Evolutionary conservation across 2,113 vertebrate genomes (phyloP), one percentile per base, ranked within the genome.

Genomic region (Manacus vitellinus): DNA sequence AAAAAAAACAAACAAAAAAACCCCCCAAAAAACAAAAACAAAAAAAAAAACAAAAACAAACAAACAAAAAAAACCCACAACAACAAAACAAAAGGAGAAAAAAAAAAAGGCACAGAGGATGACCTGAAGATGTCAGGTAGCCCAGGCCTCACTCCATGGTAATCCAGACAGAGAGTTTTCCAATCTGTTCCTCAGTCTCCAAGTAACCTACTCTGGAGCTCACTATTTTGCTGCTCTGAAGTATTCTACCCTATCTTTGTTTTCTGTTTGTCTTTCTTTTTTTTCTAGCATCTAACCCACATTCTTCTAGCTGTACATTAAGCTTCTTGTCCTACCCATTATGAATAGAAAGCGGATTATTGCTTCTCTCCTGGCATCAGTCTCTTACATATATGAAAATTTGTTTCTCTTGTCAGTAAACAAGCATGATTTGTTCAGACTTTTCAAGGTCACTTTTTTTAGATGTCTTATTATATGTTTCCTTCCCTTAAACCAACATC

Each of bases 381-480:
- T n/a, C 33, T 71, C 92, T n/a, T 41, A 58, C 17, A 22, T 27
- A 46, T 18, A 51, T 51, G 59, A 92, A 84, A 74, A 71, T 47
- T n/a, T 80, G 7, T 47, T 76, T 84, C 43, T 86, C 35, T 14
- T 27, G 35, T 51, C 55, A 52, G 68, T 66, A 86, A 92, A 63
- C 35, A 55, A 71, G 39, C 2, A 2, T 7, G 1, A 63, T 59
- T 89, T 0, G 0, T 51, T 83, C 75, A 71, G 31, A 55, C 8
- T 78, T 71, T 52, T 52, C 30, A 39, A 70, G 35, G 47, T 59
- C 43, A 59, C 33, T 66, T 74, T 66, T 74, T 65, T 63, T 67
- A 67, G 18, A 67, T 1, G 0, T 25, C 12, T 66, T 56, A 31
- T 55, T 79, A 58, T 30, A 31, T 0, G 3, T 24, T 59, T 74